Percentiles rank a stretch among this genome's conserved stretches.
These are phyloP conservation scores for Fregata magnificens DNA, from an alignment of 2,113 vertebrate species.

Conservation along the genomic window DNA sequence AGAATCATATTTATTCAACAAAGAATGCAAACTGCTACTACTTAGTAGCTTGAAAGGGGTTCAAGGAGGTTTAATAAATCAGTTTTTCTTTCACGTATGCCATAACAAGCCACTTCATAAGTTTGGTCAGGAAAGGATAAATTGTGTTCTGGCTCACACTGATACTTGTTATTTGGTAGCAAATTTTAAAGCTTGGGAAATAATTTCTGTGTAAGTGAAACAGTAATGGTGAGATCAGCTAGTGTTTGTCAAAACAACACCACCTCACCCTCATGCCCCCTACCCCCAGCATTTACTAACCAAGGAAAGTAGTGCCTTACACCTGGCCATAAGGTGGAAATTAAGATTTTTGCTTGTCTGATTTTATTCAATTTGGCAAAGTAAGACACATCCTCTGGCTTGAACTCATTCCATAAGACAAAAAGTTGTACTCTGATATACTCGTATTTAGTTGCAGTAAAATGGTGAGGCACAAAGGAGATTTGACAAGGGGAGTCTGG, in stretches of 20 bases:
- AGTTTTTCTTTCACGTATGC: background rate
- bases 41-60: background rate
- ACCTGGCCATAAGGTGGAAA: background rate
- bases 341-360: background rate
- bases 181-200: background rate
- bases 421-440: background rate
- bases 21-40: background rate
- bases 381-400: background rate
- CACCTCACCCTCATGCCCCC: no score
- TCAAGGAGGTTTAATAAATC: background rate
- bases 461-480: background rate
- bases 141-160: background rate
- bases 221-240: background rate
- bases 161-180: background rate
- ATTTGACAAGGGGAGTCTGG: background rate
- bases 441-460: background rate
- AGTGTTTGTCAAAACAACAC: background rate
- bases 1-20: background rate
- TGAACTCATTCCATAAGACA: background rate
- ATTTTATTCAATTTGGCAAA: background rate
- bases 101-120: background rate
- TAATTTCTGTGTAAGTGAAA: background rate
- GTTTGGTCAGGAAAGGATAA: background rate
- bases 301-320: background rate
- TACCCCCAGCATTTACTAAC: background rate